A percentile compares a stretch with the other conserved stretches of the same genome.
These are phyloP conservation scores for Euspilapteryx auroguttella DNA, from an alignment of 2,888 invertebrate genomes.

Conservation along the genomic window DNA sequence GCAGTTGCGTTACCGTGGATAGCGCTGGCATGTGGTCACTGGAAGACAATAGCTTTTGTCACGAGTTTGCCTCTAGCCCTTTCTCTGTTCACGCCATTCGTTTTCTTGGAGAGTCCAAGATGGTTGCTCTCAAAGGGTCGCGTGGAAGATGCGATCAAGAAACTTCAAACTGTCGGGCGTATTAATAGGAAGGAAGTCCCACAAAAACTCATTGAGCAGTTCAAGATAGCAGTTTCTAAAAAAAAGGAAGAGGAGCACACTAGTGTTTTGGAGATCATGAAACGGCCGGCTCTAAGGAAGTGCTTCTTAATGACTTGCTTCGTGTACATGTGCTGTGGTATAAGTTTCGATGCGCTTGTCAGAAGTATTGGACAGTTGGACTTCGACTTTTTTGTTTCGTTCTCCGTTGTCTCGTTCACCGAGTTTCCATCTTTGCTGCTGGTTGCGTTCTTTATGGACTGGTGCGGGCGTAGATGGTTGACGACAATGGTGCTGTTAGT, in stretches of 20 bases:
- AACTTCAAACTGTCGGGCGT: conserved; percentile 4
- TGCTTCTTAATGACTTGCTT: conserved; percentile 5
- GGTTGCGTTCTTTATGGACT: conserved; percentile 7
- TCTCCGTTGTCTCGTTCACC: conserved; percentile 7
- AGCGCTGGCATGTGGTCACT: conserved; percentile 7
- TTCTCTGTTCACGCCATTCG: conserved; percentile 19
- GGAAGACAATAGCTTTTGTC: conserved; percentile 6
- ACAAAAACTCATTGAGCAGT: conserved; percentile 6
- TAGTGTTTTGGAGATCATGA: conserved; percentile 5
- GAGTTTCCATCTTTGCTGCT: conserved; percentile 7
- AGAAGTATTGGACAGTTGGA: conserved; percentile 6
- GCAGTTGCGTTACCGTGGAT: conserved; percentile 8
- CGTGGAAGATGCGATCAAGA: conserved; percentile 9
- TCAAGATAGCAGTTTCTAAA: conserved; percentile 1
- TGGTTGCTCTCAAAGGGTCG: conserved; percentile 29
- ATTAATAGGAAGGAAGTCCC: conserved; percentile 7
- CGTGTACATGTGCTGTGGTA: conserved; percentile 5
- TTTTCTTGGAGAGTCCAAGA: conserved; percentile 29
- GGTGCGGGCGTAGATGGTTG: conserved; percentile 7
- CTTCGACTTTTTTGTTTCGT: conserved; percentile 8
- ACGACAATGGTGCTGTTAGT: not conserved
- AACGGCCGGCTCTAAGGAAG: conserved; percentile 5
- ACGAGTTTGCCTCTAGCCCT: conserved; percentile 12
- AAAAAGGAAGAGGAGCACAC: conserved; percentile 2
- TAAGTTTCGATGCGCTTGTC: conserved; percentile 7